phyloP scores from a whole-genome alignment of 2,113 vertebrate genomes.

The Chaetodon trifascialis region DNA sequence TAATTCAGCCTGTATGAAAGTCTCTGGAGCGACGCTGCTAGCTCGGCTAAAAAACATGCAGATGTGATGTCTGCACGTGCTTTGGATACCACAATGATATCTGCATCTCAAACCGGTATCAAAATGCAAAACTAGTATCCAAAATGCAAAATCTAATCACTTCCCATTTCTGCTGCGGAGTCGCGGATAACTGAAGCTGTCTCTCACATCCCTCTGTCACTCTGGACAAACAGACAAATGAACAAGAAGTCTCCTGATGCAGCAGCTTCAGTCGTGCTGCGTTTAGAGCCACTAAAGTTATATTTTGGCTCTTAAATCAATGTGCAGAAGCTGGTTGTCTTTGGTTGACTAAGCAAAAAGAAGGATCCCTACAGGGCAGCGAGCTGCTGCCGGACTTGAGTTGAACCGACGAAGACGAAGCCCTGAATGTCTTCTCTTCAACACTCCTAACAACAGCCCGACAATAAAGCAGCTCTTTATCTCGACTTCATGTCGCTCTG shows the following conservation, averaged over 20 bases:
- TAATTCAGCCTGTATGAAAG: neutral
- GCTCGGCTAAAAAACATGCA: neutral
- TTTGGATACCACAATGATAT: neutral
- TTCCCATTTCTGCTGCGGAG: neutral
- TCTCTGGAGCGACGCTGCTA: neutral
- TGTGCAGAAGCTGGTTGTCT: neutral
- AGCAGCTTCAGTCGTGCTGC: neutral
- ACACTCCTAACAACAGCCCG: neutral
- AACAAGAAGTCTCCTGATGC: neutral
- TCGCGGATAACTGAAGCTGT: neutral
- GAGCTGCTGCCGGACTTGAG: no score
- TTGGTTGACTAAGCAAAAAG: neutral
- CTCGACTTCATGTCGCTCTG: slow-evolving; percentile 8
- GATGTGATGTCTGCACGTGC: neutral
- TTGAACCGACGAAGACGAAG: neutral
- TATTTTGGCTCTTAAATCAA: neutral
- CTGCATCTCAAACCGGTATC: neutral
- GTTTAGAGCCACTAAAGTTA: slow-evolving; percentile 7
- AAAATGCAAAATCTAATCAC: neutral
- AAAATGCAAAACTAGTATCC: slow-evolving; percentile 16
- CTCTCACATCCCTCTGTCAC: neutral
- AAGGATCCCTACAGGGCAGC: neutral
- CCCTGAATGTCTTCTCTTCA: neutral
- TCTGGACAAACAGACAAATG: neutral
- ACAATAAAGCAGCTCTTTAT: neutral